Evolutionary conservation across 2,113 vertebrate genomes (phyloP), one percentile per base, ranked within the genome.

Genomic region (Apodemus speciosus): DNA sequence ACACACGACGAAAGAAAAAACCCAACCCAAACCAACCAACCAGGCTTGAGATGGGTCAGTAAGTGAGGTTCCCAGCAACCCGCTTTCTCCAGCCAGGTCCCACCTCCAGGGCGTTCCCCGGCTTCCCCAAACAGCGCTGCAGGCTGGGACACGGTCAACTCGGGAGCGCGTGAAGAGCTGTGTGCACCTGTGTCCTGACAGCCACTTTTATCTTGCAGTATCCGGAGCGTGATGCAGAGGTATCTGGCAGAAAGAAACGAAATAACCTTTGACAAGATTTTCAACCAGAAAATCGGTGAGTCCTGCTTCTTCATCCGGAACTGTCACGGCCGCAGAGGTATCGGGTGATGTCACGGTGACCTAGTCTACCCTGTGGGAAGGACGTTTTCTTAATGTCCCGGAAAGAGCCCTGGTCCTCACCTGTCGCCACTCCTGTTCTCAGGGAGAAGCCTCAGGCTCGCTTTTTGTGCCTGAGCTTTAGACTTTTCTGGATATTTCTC

Each of bases 181-280:
- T 56, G 49, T 51, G 2, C 35, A 10, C 66, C 49, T 49, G 3
- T 0, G 13, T 14, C n/a, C 18, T 87, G 40, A 84, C 88, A 71
- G 2, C 6, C 38, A 0, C 43, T 79, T n/a, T 97, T 94, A 94
- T 89, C 96, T 97, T 90, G 18, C 97, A 99, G 99, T 58, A 99
- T 99, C 97, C 99, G 99, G 97, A 99, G 99, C 10, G 99, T 99
- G 96, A 99, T 99, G 99, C 99, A 99, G 98, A 99, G 99, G 96
- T 99, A 99, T 96, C 98, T 99, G 2, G 98, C 99, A 96, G 99
- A 99, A 85, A 98, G 99, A 97, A 98, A 99, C 27, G 99, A 99
- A 97, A 98, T 99, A 92, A 98, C 99, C 60, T 99, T 99, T 0
- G 99, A 99, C 98, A 99, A 99, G 98, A 99, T 99, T 95, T 99